A percentile compares a stretch with the other conserved stretches of the same genome.
These are phyloP conservation scores for Masticophis lateralis DNA, from an alignment of 2,797 vertebrate genomes.

Conservation along the genomic window DNA sequence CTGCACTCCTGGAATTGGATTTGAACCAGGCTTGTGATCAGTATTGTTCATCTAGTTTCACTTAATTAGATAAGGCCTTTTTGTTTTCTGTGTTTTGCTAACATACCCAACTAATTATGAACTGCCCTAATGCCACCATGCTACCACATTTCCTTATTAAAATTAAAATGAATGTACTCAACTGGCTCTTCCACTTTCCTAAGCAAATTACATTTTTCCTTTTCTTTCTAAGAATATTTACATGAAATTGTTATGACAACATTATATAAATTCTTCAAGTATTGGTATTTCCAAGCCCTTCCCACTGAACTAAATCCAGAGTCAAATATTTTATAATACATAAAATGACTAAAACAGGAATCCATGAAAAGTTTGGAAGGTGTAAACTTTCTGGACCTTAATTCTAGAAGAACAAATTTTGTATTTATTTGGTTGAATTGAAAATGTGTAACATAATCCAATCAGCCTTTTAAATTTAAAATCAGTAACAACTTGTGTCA, in stretches of 20 bases:
- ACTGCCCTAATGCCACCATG: neutral
- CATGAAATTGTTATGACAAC: fast-evolving
- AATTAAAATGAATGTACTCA: neutral
- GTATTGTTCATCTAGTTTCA: neutral
- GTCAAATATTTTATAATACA: neutral
- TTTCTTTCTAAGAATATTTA: neutral
- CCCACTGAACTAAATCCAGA: neutral
- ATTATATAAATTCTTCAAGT: fast-evolving
- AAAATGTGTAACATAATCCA: slow-evolving; percentile 49
- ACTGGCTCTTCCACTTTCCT: neutral
- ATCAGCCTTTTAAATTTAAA: slow-evolving; percentile 43
- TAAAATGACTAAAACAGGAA: neutral
- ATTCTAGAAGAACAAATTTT: slow-evolving; percentile 53
- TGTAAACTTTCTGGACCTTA: neutral
- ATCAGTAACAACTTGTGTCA: neutral
- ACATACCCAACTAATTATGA: neutral
- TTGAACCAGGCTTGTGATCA: no score
- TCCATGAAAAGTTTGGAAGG: neutral
- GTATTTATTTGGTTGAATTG: slow-evolving; percentile 31
- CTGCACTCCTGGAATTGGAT: neutral
- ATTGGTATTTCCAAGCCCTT: no score
- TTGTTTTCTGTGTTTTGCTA: neutral
- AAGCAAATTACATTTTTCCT: neutral
- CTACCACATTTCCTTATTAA: neutral
- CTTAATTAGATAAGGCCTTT: neutral